A percentile compares a stretch with the other conserved stretches of the same genome.
Evolutionary conservation across 2,113 vertebrate species (phyloP).

Genomic region (Plectropomus leopardus): DNA sequence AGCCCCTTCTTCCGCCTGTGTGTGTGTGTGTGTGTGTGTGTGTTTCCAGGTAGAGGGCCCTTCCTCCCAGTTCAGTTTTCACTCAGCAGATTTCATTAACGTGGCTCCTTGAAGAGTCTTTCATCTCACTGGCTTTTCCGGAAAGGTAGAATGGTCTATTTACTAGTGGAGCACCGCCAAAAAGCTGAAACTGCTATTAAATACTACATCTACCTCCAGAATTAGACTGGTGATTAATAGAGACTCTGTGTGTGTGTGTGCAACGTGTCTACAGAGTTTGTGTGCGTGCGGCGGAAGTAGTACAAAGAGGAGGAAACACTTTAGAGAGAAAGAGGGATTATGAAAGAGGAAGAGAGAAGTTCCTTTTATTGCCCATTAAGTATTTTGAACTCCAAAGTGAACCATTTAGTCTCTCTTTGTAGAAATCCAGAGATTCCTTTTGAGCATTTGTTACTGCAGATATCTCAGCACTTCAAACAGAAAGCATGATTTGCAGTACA

Average conservation of each 20-base stretch:
- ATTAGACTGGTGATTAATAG: slow-evolving; percentile 79
- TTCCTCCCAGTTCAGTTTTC: slow-evolving; percentile 79
- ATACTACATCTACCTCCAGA: slow-evolving; percentile 70
- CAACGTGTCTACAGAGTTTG: slow-evolving; percentile 6
- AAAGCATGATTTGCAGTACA: slow-evolving; percentile 33
- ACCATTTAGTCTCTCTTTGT: slow-evolving; percentile 51
- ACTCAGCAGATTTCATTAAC: slow-evolving; percentile 88
- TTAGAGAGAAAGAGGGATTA: slow-evolving; percentile 65
- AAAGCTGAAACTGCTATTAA: slow-evolving; percentile 68
- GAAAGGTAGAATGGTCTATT: slow-evolving; percentile 70
- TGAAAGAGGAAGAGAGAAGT: slow-evolving; percentile 50
- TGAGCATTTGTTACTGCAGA: slow-evolving; percentile 18
- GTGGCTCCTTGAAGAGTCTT: slow-evolving; percentile 79
- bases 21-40: slow-evolving; percentile 40
- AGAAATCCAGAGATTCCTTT: slow-evolving; percentile 34
- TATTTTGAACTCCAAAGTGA: slow-evolving; percentile 68
- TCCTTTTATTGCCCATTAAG: slow-evolving; percentile 73
- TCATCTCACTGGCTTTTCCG: slow-evolving; percentile 80
- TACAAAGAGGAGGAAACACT: slow-evolving; percentile 73
- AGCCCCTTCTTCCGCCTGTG: background rate
- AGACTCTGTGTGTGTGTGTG: slow-evolving; percentile 38
- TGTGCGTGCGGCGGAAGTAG: slow-evolving; percentile 43
- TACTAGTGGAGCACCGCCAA: slow-evolving; percentile 60
- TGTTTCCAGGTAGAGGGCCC: slow-evolving; percentile 67
- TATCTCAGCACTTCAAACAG: slow-evolving; percentile 56